Evolutionary conservation across 2,113 vertebrate genomes (phyloP), one percentile per base, ranked within the genome.

Genomic region (Leucopsar rothschildi): DNA sequence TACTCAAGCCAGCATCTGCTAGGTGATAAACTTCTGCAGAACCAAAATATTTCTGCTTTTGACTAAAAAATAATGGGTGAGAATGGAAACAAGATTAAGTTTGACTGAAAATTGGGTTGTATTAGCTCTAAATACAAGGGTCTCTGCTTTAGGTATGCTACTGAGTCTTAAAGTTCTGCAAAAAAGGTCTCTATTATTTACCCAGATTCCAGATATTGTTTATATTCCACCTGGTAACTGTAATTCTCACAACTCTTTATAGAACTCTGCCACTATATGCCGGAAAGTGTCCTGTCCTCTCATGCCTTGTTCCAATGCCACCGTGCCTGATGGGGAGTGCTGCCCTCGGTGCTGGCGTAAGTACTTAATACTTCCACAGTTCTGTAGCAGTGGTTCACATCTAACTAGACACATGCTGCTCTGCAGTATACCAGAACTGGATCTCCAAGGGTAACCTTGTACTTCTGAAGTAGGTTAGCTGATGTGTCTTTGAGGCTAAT

Each of bases 271-370:
- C 37, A 99, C 99, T 17, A 98, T 99, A 89, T 99, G 99, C 93
- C 99, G 98, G 80, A 99, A 99, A 92, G 99, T 99, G 85, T 99
- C 99, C 91, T 99, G 99, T 71, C 99, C 99, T 70, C 98, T 99
- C 63, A 98, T 99, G 97, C 98, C 99, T 76, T 99, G 99, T 79
- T 98, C 98, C 75, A 99, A 99, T 13, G 99, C 99, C 94, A 99
- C 99, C 0, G 98, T 99, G 88, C 99, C 99, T 2, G 99, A 99
- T 21, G 99, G 99, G 79, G 99, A 99, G 94, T 99, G 99, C 98
- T 99, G 99, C 95, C 99, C 99, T 31, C 98, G 99, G 78, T 99
- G 99, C 85, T 98, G 98, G 96, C 98, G 99, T 99, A 98, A 98
- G 99, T 98, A 77, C 57, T 88, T 73, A 25, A 50, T 23, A 8